phyloP scores from a whole-genome alignment of 2,113 vertebrate genomes.

The Camelus dromedarius region DNA sequence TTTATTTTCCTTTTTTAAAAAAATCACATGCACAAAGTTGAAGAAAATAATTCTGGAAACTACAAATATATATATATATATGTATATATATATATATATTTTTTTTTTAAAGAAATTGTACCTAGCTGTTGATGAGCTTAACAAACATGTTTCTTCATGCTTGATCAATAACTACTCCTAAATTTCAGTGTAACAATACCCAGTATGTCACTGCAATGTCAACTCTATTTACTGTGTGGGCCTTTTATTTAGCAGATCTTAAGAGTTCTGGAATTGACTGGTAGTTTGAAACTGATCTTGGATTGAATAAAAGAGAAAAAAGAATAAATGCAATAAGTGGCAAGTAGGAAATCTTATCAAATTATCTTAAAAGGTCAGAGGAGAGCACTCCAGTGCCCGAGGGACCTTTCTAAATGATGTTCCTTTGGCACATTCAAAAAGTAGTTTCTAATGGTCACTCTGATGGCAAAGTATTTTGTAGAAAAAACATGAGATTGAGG shows the following conservation, averaged over 20 bases:
- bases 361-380: not conserved
- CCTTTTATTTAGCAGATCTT: not conserved
- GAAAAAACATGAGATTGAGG: not conserved
- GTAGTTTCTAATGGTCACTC: not conserved
- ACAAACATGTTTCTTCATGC: not conserved
- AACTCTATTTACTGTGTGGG: not conserved
- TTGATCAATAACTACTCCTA: not conserved
- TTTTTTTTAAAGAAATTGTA: not conserved
- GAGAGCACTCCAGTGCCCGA: not conserved
- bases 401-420: not conserved
- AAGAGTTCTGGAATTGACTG: not conserved
- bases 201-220: fast-evolving
- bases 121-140: not conserved
- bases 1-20: not conserved
- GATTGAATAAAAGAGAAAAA: not conserved
- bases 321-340: not conserved
- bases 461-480: not conserved
- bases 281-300: not conserved
- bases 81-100: not conserved
- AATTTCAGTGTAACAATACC: not conserved
- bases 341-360: not conserved
- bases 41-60: not conserved
- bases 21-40: not conserved
- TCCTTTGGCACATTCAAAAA: not conserved
- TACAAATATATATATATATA: not conserved